Base-by-base conservation (phyloP, 2,113 vertebrate genomes). In the Aythya baeri region DNA sequence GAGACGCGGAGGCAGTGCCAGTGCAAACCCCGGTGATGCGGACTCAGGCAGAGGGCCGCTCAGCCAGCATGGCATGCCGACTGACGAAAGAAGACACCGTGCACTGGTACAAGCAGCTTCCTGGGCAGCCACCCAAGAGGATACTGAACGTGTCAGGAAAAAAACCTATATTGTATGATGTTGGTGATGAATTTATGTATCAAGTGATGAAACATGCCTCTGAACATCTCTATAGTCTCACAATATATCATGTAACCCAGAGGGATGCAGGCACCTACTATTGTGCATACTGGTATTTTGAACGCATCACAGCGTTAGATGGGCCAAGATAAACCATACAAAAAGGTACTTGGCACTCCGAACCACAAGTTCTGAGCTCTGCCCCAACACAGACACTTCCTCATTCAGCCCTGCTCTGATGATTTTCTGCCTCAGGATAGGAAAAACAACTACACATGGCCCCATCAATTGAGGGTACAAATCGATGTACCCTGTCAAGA, bases 151-250 rank as follows among this genome's bases (percentile, higher is more conserved):
- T 34, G 3, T 2, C 0, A 0, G 50, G 34, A 74, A 0, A 8
- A 6, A 2, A 2, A 6, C 3, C 38, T 46, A 0, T 2, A 17
- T 86, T 62, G 74, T 88, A 77, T 0, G 9, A 84, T 22, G 15
- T 0, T 1, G 2, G 1, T 0, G 0, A 73, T 1, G 7, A n/a
- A n/a, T n/a, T n/a, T n/a, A n/a, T n/a, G 26, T 70, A 81, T 61
- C 14, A 43, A 46, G 23, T 20, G 57, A 0, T 0, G 41, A 20
- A 7, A 1, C 2, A 44, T 66, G 2, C 21, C n/a, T 1, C 8
- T 9, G 6, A 52, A 5, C 3, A 1, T 1, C 0, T 11, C 4
- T 81, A 66, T 5, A 0, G 0, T 11, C 81, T 95, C 36, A 31
- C 0, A 0, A 91, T 94, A 89, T 1, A 9, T 13, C 1, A 2